Base-by-base conservation (phyloP, 2,113 vertebrate genomes). In the Motacilla tschutschensis region DNA sequence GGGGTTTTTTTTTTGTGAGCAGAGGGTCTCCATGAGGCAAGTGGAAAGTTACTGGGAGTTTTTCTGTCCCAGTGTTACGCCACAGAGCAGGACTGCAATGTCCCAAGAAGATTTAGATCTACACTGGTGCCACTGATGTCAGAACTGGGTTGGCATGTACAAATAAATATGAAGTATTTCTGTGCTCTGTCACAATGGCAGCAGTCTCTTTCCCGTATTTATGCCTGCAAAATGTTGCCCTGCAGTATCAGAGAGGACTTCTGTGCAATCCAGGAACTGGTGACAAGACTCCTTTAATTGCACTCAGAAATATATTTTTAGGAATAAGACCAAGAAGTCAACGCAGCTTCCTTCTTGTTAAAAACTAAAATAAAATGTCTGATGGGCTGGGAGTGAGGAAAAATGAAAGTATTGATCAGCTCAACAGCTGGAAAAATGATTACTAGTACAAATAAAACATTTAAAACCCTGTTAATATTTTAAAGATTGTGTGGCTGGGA, bases 351-450 rank as follows among this genome's bases (percentile, higher is more conserved):
- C 17, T 91, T 51, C 78, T 71, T 90, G 62, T 90, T 87, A 92
- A 91, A 90, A 83, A 38, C 20, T 38, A 31, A 90, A 95, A 81
- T 85, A 94, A 94, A 92, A 29, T 48, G 47, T 46, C 60, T 82
- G 82, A 72, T 48, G 60, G 59, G 70, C 36, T 88, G 79, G 33
- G 48, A 88, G 22, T 0, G 6, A 80, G 89, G 70, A 53, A 83
- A 82, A 91, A 67, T 33, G 28, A 21, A 91, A 79, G 63, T 28
- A 73, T 81, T 91, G 79, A 83, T 93, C 88, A 86, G 79, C 47
- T 78, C 60, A 88, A 83, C 88, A 91, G 79, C 88, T 94, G 94
- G 91, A 85, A 93, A 95, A 94, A 79, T n/a, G 35, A 86, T 73
- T 75, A 22, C 31, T 80, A 63, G 59, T 72, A 69, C 58, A 91